Conservation (phyloP, 2,888 invertebrate species). For the Clostera curtula region DNA sequence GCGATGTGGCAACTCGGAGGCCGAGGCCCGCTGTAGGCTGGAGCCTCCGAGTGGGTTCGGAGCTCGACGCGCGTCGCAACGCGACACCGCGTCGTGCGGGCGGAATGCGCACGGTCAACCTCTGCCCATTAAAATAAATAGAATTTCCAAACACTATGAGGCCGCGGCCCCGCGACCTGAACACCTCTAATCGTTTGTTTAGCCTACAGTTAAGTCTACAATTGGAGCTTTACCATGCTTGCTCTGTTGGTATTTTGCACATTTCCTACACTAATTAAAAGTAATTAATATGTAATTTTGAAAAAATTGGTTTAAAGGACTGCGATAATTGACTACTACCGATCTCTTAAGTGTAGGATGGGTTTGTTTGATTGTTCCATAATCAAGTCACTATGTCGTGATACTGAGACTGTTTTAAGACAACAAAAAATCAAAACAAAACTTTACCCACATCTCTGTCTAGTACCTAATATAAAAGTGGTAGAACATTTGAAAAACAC, state of each 20-base stretch:
- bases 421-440: background rate
- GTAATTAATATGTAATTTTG: too few species aligned
- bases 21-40: conserved; percentile 48
- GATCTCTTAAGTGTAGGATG: background rate
- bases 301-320: conserved; percentile 5
- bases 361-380: conserved; percentile 8
- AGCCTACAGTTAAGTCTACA: conserved; percentile 19
- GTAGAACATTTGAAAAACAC: too few species aligned
- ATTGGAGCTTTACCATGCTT: conserved; percentile 9
- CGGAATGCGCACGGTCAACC: conserved; percentile 52
- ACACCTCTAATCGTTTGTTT: conserved; percentile 28
- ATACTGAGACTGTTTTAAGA: background rate
- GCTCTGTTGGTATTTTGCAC: conserved; percentile 4
- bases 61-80: conserved; percentile 35
- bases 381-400: too few species aligned
- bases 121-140: conserved; percentile 46
- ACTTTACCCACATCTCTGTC: too few species aligned
- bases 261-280: too few species aligned
- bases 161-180: conserved; percentile 24
- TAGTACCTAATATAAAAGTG: too few species aligned
- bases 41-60: conserved; percentile 31
- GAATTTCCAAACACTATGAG: conserved; percentile 35
- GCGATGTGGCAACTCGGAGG: too few species aligned
- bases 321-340: conserved; percentile 3
- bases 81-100: conserved; percentile 22